Evolutionary conservation across 2,888 invertebrate genomes (phyloP), one percentile per base, ranked within the genome.

Genomic region (Mayetiola destructor): DNA sequence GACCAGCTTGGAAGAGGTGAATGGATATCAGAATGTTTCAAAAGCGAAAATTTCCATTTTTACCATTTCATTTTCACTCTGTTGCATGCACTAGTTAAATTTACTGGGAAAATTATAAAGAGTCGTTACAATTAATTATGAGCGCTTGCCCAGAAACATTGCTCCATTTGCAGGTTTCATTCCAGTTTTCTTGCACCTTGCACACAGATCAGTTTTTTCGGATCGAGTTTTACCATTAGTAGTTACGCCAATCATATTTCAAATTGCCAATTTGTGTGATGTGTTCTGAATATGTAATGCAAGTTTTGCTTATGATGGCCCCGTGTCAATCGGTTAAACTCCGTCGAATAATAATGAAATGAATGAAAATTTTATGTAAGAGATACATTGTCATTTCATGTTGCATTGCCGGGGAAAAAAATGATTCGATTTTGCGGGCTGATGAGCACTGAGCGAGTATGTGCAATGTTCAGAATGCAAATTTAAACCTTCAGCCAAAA

Each of bases 51-150:
- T n/a, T n/a, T n/a, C n/a, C n/a, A n/a, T n/a, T n/a, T n/a, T n/a
- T n/a, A n/a, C n/a, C n/a, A n/a, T n/a, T n/a, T n/a, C n/a, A n/a
- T n/a, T n/a, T n/a, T n/a, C n/a, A n/a, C n/a, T n/a, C n/a, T n/a
- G n/a, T n/a, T n/a, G n/a, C n/a, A n/a, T n/a, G n/a, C n/a, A n/a
- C n/a, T n/a, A n/a, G n/a, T n/a, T n/a, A n/a, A n/a, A n/a, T n/a
- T n/a, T n/a, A n/a, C n/a, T n/a, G n/a, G n/a, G n/a, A n/a, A n/a
- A n/a, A n/a, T n/a, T n/a, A n/a, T n/a, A n/a, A n/a, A n/a, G n/a
- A n/a, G n/a, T n/a, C 48, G 27, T 27, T n/a, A 48, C 27, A 48
- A 48, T 48, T 48, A 48, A 48, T 48, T 48, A 48, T 48, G n/a
- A n/a, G n/a, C n/a, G n/a, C 48, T 48, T 27, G 39, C 21, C 6